Evolutionary conservation across 2,888 invertebrate species (phyloP).

Genomic region (Seira ritae): DNA sequence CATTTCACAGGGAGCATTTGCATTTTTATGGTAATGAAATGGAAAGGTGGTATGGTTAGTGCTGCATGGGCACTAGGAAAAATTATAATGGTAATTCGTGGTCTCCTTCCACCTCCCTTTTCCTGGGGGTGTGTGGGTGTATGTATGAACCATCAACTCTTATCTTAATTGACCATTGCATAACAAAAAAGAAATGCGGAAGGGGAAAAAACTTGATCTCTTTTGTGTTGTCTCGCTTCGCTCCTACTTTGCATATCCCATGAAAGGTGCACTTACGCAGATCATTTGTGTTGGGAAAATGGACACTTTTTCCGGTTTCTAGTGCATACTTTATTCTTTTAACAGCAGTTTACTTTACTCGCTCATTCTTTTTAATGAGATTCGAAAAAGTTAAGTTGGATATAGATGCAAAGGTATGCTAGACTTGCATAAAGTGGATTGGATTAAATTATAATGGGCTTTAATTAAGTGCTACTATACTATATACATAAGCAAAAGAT

Average conservation of each 20-base stretch:
- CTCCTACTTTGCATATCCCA: slow-evolving; percentile 5
- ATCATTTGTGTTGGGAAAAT: slow-evolving; percentile 12
- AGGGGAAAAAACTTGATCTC: slow-evolving; percentile 1
- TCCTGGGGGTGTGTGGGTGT: neutral
- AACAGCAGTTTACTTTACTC: neutral
- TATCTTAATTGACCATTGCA: slow-evolving; percentile 22
- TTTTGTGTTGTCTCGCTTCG: neutral
- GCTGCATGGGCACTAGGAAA: neutral
- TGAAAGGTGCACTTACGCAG: slow-evolving; percentile 23
- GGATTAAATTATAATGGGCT: neutral
- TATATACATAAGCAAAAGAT: neutral
- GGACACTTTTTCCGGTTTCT: neutral
- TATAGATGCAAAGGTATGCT: neutral
- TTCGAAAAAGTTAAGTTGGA: neutral
- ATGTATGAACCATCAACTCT: neutral
- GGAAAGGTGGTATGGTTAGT: slow-evolving; percentile 8
- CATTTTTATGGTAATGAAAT: slow-evolving; percentile 18
- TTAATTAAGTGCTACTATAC: slow-evolving; percentile 6
- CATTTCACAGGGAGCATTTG: neutral
- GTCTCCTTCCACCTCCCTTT: neutral
- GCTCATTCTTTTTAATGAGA: neutral
- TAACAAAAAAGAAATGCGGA: neutral
- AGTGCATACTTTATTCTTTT: too few relatives aligned
- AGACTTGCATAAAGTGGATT: neutral
- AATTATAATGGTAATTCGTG: neutral